Percentiles rank a stretch among this genome's conserved stretches.
Conservation (phyloP, 1,140 invertebrate genomes). For the Pseudomyrmex concolor region DNA sequence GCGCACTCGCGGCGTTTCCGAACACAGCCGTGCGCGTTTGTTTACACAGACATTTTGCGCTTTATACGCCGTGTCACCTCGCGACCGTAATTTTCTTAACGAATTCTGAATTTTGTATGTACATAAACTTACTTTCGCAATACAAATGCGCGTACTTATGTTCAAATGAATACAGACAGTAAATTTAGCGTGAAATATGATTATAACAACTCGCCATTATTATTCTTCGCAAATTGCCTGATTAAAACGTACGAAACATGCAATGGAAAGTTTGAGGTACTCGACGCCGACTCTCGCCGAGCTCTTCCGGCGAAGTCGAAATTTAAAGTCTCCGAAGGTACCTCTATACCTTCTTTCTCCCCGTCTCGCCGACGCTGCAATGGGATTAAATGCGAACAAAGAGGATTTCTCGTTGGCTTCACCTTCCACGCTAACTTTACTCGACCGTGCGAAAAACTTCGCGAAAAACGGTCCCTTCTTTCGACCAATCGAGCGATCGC, state of each 20-base stretch:
- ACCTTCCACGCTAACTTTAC: conserved; percentile 53
- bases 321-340: conserved; percentile 69
- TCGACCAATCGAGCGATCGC: conserved; percentile 27
- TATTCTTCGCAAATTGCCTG: conserved; percentile 62
- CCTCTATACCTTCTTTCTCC: background rate
- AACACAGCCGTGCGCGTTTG: background rate
- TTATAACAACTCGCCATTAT: conserved; percentile 26
- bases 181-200: background rate
- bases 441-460: conserved; percentile 51
- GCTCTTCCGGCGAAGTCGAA: conserved; percentile 61
- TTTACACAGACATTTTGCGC: background rate
- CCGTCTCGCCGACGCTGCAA: background rate
- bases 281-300: background rate
- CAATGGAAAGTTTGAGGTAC: conserved; percentile 59
- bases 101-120: background rate
- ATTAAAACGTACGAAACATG: conserved; percentile 60
- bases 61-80: background rate
- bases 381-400: conserved; percentile 72
- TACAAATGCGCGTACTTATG: background rate
- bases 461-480: conserved; percentile 53
- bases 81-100: background rate
- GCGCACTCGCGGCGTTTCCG: background rate
- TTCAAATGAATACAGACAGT: background rate
- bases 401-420: conserved; percentile 51
- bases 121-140: background rate